Evolutionary conservation across 2,888 invertebrate genomes (phyloP), one percentile per base, ranked within the genome.

Genomic region (Meta bourneti): DNA sequence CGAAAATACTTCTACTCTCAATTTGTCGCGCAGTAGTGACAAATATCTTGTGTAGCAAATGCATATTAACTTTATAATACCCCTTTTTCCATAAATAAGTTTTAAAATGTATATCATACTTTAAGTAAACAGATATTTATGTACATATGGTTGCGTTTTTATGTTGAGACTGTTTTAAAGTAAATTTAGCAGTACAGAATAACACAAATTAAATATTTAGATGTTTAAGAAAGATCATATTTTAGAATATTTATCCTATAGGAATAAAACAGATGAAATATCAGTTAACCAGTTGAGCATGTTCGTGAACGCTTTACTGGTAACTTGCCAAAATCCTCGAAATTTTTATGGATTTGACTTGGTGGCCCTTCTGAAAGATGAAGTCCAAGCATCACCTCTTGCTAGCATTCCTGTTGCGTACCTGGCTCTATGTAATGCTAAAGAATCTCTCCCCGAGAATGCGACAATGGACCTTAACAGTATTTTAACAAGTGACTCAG

Each of bases 301-400:
- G 85, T 69, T 69, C 49, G 69, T 85, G 7, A 85, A 85, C 61
- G 75, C 85, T 77, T 61, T 85, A n/a, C 11, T 49, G n/a, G 61
- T 77, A n/a, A 51, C 69, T 54, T 85, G 85, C 19, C 85, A 69
- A 69, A 54, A 75, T 49, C 85, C 85, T 7, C 48, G 52, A 13
- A 61, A 85, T 16, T 85, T 85, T 48, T 34, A 85, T 9, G 85
- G 85, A n/a, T 77, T 34, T 49, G 85, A 85, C 49, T 77, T 85
- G 49, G 85, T 85, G 61, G n/a, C 75, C 19, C 6, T 85, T 7
- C 19, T 85, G 77, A 77, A 69, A 51, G 77, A 85, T 0, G 16
- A 75, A 48, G 20, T 49, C 7, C 19, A 77, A n/a, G n/a, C 7
- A 7, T 61, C 85, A 0, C 11, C 61, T 49, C 7, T 69, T 0